These are phyloP conservation scores for Melanchra persicariae DNA, from an alignment of 2,888 invertebrate species.

Conservation along the genomic window DNA sequence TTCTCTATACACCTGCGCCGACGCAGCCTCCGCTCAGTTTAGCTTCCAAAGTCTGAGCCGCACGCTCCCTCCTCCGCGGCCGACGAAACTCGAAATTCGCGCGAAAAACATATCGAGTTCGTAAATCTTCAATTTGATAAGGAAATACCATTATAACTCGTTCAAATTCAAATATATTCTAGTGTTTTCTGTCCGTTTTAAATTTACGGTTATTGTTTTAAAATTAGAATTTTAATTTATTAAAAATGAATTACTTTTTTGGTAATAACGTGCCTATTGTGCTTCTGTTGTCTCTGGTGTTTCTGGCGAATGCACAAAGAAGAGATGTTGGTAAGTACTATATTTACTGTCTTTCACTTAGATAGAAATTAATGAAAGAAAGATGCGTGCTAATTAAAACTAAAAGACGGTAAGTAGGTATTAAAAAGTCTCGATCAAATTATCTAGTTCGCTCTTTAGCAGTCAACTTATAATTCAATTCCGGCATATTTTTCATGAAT, in stretches of 20 bases:
- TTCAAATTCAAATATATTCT: constrained; percentile 46
- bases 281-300: constrained; percentile 83
- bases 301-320: constrained; percentile 87
- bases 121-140: constrained; percentile 20
- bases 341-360: not conserved
- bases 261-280: constrained; percentile 83
- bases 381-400: not conserved
- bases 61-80: constrained; percentile 78
- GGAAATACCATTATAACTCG: constrained; percentile 14
- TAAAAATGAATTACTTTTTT: constrained; percentile 81
- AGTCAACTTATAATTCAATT: not conserved
- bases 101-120: constrained; percentile 83
- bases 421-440: not conserved
- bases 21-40: constrained; percentile 80
- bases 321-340: constrained; percentile 85
- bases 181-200: constrained; percentile 26
- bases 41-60: constrained; percentile 82
- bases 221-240: not conserved
- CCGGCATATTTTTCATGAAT: not conserved
- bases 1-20: constrained; percentile 78
- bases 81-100: constrained; percentile 70
- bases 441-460: not conserved
- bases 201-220: not conserved
- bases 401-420: not conserved
- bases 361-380: constrained; percentile 6